Evolutionary conservation across 1,140 invertebrate genomes (phyloP).

Genomic region (Micrasema minimum): DNA sequence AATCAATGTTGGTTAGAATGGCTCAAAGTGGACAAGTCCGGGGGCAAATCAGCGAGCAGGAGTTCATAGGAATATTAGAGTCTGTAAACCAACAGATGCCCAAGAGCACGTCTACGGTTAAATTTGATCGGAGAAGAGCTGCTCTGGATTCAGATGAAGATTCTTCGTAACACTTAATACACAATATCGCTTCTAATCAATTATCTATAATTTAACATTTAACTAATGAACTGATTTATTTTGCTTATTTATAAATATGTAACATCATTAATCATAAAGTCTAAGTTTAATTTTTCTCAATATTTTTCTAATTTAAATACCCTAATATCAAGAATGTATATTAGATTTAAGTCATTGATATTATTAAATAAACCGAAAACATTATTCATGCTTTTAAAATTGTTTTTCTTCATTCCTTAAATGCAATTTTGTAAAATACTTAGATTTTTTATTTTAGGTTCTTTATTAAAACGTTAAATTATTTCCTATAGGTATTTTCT

Average conservation of each 20-base stretch:
- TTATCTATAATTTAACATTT: slow-evolving; percentile 1
- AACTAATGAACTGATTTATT: slow-evolving; percentile 29
- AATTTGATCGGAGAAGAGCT: slow-evolving; percentile 87
- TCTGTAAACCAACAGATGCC: slow-evolving; percentile 86
- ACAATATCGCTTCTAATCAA: not conserved
- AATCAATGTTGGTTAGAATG: slow-evolving; percentile 93
- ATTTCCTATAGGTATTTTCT: no score
- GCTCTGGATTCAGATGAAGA: slow-evolving; percentile 85
- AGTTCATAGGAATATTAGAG: slow-evolving; percentile 87
- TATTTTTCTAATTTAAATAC: slow-evolving; percentile 6
- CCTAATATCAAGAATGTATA: not conserved
- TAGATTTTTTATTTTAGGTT: no score
- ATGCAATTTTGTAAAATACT: no score
- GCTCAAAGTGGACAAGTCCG: slow-evolving; percentile 85
- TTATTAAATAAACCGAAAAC: not conserved
- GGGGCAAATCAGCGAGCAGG: slow-evolving; percentile 84
- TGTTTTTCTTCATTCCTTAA: slow-evolving; percentile 7
- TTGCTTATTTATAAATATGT: slow-evolving; percentile 24
- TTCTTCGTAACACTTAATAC: slow-evolving; percentile 52
- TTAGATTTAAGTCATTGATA: slow-evolving; percentile 23
- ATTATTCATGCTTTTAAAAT: slow-evolving; percentile 9
- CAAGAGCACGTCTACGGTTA: slow-evolving; percentile 83
- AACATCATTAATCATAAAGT: not conserved
- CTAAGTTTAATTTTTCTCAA: slow-evolving; percentile 5
- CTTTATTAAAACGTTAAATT: no score